A percentile compares a stretch with the other conserved stretches of the same genome.
Conservation (phyloP, 2,888 invertebrate genomes). For the Biston betularia region DNA sequence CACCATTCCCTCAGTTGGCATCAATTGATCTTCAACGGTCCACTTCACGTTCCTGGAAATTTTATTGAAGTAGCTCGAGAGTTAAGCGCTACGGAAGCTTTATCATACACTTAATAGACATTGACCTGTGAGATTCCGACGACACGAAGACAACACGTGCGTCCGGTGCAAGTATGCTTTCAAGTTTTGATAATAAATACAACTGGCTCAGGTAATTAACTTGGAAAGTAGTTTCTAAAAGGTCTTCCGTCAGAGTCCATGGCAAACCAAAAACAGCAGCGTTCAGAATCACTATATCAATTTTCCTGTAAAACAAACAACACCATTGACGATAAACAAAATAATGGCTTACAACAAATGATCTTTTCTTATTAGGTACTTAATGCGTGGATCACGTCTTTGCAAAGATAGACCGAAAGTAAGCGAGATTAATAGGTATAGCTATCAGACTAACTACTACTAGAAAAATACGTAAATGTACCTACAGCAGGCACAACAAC, state of each 20-base stretch:
- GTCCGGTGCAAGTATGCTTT: slow-evolving; percentile 88
- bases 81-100: not conserved
- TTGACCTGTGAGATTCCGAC: slow-evolving; percentile 94
- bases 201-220: slow-evolving; percentile 95
- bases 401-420: not conserved
- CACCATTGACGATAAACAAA: not conserved
- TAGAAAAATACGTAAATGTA: not conserved
- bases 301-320: slow-evolving; percentile 77
- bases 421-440: not conserved
- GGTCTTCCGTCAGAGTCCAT: slow-evolving; percentile 90
- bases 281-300: slow-evolving; percentile 92
- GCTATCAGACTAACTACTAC: not conserved
- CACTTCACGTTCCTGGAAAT: slow-evolving; percentile 67
- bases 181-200: slow-evolving; percentile 91
- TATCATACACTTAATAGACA: not conserved
- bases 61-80: not conserved
- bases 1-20: slow-evolving; percentile 85
- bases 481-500: too few relatives aligned
- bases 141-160: slow-evolving; percentile 93
- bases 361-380: not conserved
- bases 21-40: slow-evolving; percentile 59
- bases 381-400: not conserved
- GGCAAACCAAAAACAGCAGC: slow-evolving; percentile 93
- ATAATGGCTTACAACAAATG: too few relatives aligned
- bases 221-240: slow-evolving; percentile 93